Evolutionary conservation across 2,797 vertebrate species (phyloP), one percentile per base, ranked within the genome.

Genomic region (Lepus townsendii): DNA sequence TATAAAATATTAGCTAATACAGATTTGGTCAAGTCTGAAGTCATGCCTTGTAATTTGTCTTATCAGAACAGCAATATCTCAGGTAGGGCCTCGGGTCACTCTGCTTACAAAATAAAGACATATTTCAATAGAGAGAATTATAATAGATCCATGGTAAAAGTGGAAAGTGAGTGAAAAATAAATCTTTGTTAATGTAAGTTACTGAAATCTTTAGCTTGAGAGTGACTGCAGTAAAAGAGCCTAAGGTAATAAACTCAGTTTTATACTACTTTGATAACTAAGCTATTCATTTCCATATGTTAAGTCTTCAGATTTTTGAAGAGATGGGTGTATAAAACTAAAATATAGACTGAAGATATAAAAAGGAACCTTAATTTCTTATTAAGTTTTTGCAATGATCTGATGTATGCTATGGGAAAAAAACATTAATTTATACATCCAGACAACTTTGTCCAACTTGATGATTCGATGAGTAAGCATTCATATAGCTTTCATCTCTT

Each of bases 381-480:
- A 3, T 65, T 54, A 50, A 11, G 17, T 50, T 22, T 76, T 77
- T n/a, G 75, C n/a, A 68, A 35, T 8, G 75, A 19, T n/a, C 12
- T 93, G 8, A 3, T 52, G 26, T 30, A 42, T 57, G 1, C 3
- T 68, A 76, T 68, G 20, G 38, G 76, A 32, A 82, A 88, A 73
- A 93, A 73, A 66, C 13, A 42, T 26, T 73, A 63, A 20, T 68
- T 88, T 8, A 52, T 38, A 54, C 27, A 54, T 19, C 9, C 52
- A 73, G 38, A 47, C 32, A 50, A 24, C 27, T 93, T 68, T n/a
- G 30, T 32, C 88, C 50, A 85, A 12, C 2, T n/a, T 83, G 71
- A 66, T 83, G 84, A 91, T 47, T 94, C 42, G 86, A 20, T 88
- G 4, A 91, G 11, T 72, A 63, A 80, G 16, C 52, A 19, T 26